Base-by-base conservation (phyloP, 2,797 vertebrate species). In the Luscinia luscinia region DNA sequence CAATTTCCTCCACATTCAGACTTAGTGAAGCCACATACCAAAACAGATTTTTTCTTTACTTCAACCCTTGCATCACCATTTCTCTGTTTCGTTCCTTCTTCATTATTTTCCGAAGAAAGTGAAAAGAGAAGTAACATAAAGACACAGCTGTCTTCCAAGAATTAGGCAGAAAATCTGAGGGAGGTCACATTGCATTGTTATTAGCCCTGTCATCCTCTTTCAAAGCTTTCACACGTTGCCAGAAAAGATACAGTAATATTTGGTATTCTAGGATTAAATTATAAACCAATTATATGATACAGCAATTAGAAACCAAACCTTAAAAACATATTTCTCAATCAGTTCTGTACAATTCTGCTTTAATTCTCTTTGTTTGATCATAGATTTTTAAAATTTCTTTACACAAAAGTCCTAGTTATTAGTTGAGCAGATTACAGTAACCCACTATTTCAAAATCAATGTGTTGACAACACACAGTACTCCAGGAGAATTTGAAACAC, bases 391-490 rank as follows among this genome's bases (percentile, higher is more conserved):
- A 64, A 26, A 64, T 72, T 89, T 59, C 9, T 55, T 66, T 70
- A 73, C 46, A 40, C 11, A 76, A 55, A 43, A 24, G 6, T 59
- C 46, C 38, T 67, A 74, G 11, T 23, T 36, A 52, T 40, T 41
- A 64, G 83, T 3, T 62, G 6, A 76, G 4, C 4, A 75, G 76
- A 66, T 73, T 86, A 18, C 8, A 40, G 20, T 34, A 51, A 48
- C 11, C 32, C 30, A 48, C 9, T 43, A 8, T 74, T 84, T 73
- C 30, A 67, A 28, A 28, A 49, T 40, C 17, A 26, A 20, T 58
- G 18, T 58, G 67, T 66, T 59, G 63, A 30, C 4, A 69, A 17
- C 15, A 58, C 0, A 0, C 4, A 69, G 13, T 9, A 43, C 0
- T 0, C 20, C 14, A 43, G 38, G 22, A 79, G 27, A 79, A 75